These are phyloP conservation scores for Lagopus muta DNA, from an alignment of 2,113 vertebrate genomes.

Conservation along the genomic window DNA sequence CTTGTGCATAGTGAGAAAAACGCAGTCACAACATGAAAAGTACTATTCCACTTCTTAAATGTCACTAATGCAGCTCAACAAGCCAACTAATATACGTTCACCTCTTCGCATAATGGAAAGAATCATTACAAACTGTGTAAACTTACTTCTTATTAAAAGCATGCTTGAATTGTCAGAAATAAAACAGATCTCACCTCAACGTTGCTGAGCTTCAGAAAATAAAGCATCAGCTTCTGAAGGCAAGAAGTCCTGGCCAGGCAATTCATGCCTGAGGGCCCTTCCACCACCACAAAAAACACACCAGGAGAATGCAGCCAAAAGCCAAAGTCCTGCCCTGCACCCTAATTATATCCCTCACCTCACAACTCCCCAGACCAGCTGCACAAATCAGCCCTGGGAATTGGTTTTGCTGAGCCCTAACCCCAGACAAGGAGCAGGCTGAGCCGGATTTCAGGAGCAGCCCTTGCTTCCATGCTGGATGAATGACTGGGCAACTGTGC, in stretches of 20 bases:
- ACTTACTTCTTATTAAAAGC: background rate
- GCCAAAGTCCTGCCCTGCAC: background rate
- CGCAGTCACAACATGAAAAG: background rate
- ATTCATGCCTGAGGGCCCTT: background rate
- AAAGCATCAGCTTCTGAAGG: background rate
- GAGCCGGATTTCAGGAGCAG: background rate
- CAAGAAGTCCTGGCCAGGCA: background rate
- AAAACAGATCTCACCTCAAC: background rate
- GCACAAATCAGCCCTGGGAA: background rate
- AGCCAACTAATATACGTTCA: background rate
- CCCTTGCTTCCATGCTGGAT: background rate
- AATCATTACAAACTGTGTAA: background rate
- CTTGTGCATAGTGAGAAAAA: background rate
- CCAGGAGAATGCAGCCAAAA: background rate
- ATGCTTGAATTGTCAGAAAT: background rate
- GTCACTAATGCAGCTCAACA: background rate
- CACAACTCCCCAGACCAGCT: background rate
- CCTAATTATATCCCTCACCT: rapidly evolving
- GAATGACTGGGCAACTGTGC: background rate
- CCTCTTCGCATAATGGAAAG: background rate
- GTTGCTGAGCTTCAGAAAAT: background rate
- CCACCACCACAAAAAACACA: background rate
- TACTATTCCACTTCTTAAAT: background rate
- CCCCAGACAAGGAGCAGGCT: background rate
- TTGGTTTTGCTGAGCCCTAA: background rate